Conservation (phyloP, 92 coral and sea anemone species). For the Desmophyllum pertusum region DNA sequence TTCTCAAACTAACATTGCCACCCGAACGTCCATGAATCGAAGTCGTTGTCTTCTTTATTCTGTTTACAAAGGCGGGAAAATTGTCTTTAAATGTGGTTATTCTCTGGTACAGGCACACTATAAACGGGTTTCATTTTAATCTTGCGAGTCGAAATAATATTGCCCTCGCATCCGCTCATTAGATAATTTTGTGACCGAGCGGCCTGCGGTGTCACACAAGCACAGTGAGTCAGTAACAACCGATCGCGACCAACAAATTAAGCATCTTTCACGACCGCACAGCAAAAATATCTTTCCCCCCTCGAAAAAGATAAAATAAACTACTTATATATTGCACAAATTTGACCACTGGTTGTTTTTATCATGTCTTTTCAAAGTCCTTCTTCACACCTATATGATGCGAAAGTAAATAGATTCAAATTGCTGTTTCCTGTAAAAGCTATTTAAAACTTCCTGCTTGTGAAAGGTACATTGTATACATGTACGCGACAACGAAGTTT, state of each 20-base stretch:
- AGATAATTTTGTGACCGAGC: slow-evolving; percentile 36
- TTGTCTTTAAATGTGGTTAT: not conserved
- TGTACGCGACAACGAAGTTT: slow-evolving; percentile 22
- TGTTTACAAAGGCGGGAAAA: not conserved
- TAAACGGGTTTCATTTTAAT: slow-evolving; percentile 12
- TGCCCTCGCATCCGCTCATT: slow-evolving; percentile 31
- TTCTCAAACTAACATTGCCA: slow-evolving; percentile 16
- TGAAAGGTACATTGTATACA: slow-evolving; percentile 29
- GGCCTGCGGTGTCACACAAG: slow-evolving; percentile 42
- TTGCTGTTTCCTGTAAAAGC: slow-evolving; percentile 77
- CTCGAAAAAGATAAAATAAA: not conserved
- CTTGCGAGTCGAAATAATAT: slow-evolving; percentile 22
- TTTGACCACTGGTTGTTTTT: not conserved
- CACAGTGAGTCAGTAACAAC: not conserved
- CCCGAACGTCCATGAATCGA: slow-evolving; percentile 13
- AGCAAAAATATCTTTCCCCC: not conserved
- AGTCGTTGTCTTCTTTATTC: not conserved
- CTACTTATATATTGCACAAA: not conserved
- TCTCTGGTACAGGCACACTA: not conserved
- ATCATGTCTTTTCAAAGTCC: slow-evolving; percentile 33
- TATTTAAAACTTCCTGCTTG: slow-evolving; percentile 64
- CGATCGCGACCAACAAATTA: no score
- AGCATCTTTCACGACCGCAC: not conserved
- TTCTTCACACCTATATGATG: slow-evolving; percentile 72
- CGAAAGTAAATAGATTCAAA: slow-evolving; percentile 79